Conservation (phyloP, 1,140 invertebrate genomes). For the Myzus persicae region DNA sequence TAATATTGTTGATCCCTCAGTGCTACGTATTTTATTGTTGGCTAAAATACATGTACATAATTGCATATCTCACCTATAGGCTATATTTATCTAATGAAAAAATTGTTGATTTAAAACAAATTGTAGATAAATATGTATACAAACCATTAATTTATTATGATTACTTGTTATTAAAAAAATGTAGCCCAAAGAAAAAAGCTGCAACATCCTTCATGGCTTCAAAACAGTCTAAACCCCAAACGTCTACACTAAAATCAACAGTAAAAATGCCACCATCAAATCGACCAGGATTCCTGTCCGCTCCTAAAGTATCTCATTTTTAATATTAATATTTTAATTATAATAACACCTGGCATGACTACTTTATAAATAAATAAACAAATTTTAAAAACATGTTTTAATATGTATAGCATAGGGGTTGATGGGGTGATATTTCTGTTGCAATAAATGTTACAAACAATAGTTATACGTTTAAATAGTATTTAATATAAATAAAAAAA, state of each 20-base stretch:
- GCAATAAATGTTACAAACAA: not conserved
- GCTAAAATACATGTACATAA: not conserved
- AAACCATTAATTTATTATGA: not conserved
- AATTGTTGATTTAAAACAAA: too few relatives aligned
- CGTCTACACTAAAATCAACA: constrained; percentile 29
- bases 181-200: constrained; percentile 15
- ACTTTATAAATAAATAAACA: not conserved
- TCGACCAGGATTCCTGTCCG: constrained; percentile 47
- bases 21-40: not conserved
- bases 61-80: not conserved
- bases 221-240: not conserved
- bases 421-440: not conserved
- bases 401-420: not conserved
- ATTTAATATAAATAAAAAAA: not conserved
- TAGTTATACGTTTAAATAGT: not conserved
- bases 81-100: not conserved
- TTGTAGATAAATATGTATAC: not conserved
- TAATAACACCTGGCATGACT: not conserved
- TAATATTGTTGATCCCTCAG: not conserved
- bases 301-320: constrained; percentile 40
- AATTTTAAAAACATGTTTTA: not conserved
- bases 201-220: not conserved
- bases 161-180: not conserved
- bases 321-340: constrained; percentile 20
- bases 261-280: constrained; percentile 38